A percentile compares a stretch with the other conserved stretches of the same genome.
Conservation (phyloP, 2,113 vertebrate genomes). For the Otus sunia region DNA sequence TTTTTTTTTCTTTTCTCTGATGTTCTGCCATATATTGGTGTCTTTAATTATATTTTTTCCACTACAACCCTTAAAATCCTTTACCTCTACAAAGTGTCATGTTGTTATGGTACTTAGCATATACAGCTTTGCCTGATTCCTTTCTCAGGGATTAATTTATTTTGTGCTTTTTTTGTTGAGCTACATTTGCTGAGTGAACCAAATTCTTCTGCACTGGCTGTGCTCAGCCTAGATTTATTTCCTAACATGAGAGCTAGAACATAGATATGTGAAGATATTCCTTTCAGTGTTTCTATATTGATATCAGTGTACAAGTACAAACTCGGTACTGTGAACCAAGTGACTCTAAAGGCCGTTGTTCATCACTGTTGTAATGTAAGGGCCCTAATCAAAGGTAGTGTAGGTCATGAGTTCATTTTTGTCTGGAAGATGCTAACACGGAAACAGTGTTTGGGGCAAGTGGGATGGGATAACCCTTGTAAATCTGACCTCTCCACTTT, state of each 20-base stretch:
- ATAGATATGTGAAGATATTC: neutral
- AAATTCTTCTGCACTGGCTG: neutral
- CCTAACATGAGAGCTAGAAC: neutral
- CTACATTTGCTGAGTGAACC: neutral
- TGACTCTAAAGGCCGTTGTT: neutral
- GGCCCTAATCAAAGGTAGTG: neutral
- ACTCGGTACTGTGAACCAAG: neutral
- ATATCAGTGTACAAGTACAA: neutral
- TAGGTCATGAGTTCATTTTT: neutral
- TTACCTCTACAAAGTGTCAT: neutral
- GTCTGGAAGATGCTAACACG: neutral
- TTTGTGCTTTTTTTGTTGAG: neutral
- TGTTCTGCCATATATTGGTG: neutral
- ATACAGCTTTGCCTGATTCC: neutral
- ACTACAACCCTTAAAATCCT: neutral
- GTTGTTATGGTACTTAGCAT: neutral
- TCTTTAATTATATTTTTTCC: neutral
- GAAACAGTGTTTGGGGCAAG: neutral
- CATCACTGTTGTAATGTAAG: fast-evolving
- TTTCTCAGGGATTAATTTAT: neutral
- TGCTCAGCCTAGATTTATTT: neutral
- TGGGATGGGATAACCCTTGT: neutral
- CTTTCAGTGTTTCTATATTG: neutral
- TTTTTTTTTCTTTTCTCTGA: neutral
- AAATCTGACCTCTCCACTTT: neutral